A percentile compares a stretch with the other conserved stretches of the same genome.
Conservation (phyloP, 2,888 invertebrate species). For the Dynastes grantii region DNA sequence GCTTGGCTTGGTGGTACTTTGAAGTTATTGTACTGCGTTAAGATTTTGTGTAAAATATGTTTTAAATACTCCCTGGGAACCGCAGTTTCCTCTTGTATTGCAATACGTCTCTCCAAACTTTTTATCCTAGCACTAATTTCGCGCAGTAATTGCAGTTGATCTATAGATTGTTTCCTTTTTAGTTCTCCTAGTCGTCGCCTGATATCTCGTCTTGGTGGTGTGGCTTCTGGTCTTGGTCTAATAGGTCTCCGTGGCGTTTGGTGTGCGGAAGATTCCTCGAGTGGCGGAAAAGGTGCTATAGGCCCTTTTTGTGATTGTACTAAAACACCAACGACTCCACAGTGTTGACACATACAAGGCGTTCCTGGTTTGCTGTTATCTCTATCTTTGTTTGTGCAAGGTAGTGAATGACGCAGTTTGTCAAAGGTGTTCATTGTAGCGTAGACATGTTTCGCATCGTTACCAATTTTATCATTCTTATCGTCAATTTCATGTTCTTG, state of each 20-base stretch:
- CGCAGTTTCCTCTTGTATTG: conserved; percentile 65
- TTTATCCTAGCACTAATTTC: conserved; percentile 62
- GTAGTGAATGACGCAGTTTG: conserved; percentile 61
- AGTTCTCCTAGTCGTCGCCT: conserved; percentile 9
- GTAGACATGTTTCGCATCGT: conserved; percentile 59
- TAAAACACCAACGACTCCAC: conserved; percentile 66
- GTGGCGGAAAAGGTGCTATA: conserved; percentile 57
- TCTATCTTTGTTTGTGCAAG: conserved; percentile 61
- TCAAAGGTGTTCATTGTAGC: conserved; percentile 62
- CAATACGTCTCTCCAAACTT: conserved; percentile 63
- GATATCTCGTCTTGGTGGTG: conserved; percentile 15
- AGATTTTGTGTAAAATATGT: conserved; percentile 66
- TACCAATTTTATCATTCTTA: conserved; percentile 28
- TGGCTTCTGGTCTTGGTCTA: background rate
- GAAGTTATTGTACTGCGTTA: conserved; percentile 53
- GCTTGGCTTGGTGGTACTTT: background rate
- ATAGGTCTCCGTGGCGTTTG: background rate
- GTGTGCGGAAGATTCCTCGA: background rate
- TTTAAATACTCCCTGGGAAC: conserved; percentile 68
- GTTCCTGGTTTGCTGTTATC: conserved; percentile 58
- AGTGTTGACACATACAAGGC: conserved; percentile 68
- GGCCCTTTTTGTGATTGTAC: conserved; percentile 67
- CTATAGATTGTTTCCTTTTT: conserved; percentile 41
- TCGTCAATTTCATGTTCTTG: background rate
- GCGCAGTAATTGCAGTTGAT: conserved; percentile 54